Conservation (phyloP, 2,888 invertebrate species). For the Bellardia bayeri region DNA sequence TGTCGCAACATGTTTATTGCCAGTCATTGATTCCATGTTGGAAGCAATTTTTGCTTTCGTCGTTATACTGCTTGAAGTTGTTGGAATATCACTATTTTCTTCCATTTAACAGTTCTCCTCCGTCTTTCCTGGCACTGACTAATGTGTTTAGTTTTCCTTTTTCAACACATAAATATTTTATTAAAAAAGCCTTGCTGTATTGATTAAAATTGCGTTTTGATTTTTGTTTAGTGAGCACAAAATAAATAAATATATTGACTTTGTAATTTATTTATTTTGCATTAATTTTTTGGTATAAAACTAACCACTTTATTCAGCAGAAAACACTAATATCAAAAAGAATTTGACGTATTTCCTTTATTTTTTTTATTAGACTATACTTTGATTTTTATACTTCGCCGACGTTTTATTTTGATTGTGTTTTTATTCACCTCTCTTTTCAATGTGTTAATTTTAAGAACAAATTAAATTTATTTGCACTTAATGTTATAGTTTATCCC, state of each 20-base stretch:
- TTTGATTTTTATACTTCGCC: not conserved
- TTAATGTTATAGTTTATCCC: too few species aligned
- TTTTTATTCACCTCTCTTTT: not conserved
- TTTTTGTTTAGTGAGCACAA: not conserved
- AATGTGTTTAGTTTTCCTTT: not conserved
- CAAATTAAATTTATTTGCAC: too few species aligned
- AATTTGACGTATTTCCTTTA: not conserved
- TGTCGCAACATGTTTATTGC: not conserved
- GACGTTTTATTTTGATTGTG: not conserved
- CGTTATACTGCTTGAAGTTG: conserved; percentile 45
- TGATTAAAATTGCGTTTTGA: not conserved
- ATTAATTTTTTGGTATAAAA: not conserved
- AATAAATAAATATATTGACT: not conserved
- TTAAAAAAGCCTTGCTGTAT: not conserved
- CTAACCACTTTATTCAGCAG: conserved; percentile 27
- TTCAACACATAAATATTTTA: not conserved
- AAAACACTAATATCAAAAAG: not conserved
- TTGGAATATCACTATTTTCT: conserved; percentile 49
- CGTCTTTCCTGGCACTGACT: not conserved
- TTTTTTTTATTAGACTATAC: not conserved
- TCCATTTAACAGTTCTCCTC: conserved; percentile 22
- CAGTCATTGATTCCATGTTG: conserved; percentile 11
- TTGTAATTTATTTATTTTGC: conserved; percentile 12
- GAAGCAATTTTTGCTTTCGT: conserved; percentile 44
- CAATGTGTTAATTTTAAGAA: too few species aligned